phyloP scores from a whole-genome alignment of 2,113 vertebrate genomes.

The Meleagris gallopavo region DNA sequence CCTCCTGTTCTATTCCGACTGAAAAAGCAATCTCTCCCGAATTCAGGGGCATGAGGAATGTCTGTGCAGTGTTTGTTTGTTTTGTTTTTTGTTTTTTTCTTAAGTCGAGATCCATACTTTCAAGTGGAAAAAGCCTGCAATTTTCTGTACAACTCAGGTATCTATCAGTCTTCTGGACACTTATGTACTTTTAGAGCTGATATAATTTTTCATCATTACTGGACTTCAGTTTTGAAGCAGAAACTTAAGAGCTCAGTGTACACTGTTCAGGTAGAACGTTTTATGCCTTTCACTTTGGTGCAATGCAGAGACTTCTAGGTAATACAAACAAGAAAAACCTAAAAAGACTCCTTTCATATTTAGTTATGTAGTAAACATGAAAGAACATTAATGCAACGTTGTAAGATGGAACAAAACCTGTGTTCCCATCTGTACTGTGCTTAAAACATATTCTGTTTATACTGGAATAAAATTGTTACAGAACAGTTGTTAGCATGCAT shows the following conservation, averaged over 20 bases:
- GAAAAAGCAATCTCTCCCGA: neutral
- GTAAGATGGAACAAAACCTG: neutral
- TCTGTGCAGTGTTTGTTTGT: neutral
- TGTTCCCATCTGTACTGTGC: neutral
- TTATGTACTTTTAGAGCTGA: fast-evolving
- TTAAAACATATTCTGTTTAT: neutral
- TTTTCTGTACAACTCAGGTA: neutral
- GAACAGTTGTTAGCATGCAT: neutral
- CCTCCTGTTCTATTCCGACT: neutral
- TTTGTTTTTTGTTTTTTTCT: neutral
- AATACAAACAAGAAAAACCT: neutral
- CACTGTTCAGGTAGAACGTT: neutral
- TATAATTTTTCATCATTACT: neutral
- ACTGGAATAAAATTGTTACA: neutral
- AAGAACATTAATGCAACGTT: fast-evolving
- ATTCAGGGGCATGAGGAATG: neutral
- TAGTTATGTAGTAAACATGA: neutral
- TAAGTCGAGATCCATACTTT: neutral
- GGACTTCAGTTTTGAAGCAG: neutral
- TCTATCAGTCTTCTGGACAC: neutral
- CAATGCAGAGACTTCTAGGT: neutral
- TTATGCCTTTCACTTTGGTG: neutral
- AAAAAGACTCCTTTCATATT: neutral
- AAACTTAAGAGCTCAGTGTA: neutral
- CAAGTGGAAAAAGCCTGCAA: neutral